Base-by-base conservation (phyloP, 2,797 vertebrate species). In the Brachymystax lenok region DNA sequence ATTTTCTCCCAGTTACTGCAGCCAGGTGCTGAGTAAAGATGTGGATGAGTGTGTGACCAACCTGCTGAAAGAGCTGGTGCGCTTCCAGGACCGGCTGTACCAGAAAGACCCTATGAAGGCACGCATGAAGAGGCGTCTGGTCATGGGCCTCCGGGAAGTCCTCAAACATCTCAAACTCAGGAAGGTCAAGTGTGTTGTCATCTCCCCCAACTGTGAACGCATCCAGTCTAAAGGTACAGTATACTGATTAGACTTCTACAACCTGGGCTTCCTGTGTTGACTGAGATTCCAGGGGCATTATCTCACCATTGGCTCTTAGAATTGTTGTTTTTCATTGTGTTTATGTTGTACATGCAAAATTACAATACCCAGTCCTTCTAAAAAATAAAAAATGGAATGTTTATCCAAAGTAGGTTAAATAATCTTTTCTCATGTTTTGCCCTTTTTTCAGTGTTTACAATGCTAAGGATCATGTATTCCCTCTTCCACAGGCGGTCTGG, bases 71-170 rank as follows among this genome's bases (percentile, higher is more conserved):
- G 97, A 99, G 84, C 92, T 99, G 83, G 97, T 98, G 54, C 97
- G 98, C 64, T 99, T 99, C 90, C 98, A 99, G 92, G 98, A 99
- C 89, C 97, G 98, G 1, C 91, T 97, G 80, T 97, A 99, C 92
- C 97, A 98, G 92, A 99, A 98, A 79, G 98, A 99, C 81, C 98
- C 98, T 6, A 96, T 97, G 87, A 99, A 99, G 88, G 98, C 98
- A 56, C 97, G 96, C 86, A 96, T 97, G 90, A 99, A 98, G 87
- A 95, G 97, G 14, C 94, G 98, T 28, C 91, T 99, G 0, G 98
- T 99, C 61, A 95, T 99, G 97, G 98, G 98, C 21, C 94, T 99
- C 71, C 86, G 98, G 77, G 98, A 99, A 88, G 98, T 99, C 59
- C 90, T 97, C 74, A 99, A 99, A 87, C 97, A 99, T 77, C 93